phyloP scores from a whole-genome alignment of 2,888 invertebrate genomes.

The Cremastinae sp. region DNA sequence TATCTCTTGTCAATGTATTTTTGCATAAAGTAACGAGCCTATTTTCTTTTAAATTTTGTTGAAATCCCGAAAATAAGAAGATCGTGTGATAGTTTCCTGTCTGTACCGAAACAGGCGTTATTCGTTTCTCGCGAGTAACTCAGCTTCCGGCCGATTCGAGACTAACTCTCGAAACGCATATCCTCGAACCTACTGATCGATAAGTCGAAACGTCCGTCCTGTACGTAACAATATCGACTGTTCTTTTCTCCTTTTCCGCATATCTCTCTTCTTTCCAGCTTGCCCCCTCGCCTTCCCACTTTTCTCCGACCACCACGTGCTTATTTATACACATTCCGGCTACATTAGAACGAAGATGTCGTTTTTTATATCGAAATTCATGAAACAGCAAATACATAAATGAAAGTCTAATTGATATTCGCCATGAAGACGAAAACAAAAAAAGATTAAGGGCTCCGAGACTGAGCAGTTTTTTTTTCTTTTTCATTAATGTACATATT shows the following conservation, averaged over 20 bases:
- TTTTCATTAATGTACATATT: too few relatives aligned
- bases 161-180: conserved; percentile 13
- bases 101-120: not conserved
- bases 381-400: too few relatives aligned
- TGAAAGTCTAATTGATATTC: too few relatives aligned
- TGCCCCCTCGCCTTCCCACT: not conserved
- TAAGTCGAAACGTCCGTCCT: conserved; percentile 38
- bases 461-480: not conserved
- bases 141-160: conserved; percentile 7
- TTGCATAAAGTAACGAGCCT: too few relatives aligned
- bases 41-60: too few relatives aligned
- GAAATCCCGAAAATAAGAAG: not conserved
- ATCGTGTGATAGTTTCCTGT: not conserved
- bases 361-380: not conserved
- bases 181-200: conserved; percentile 43
- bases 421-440: too few relatives aligned
- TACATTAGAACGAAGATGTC: not conserved
- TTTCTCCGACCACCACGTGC: not conserved
- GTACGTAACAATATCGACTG: conserved; percentile 5
- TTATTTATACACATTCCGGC: too few relatives aligned
- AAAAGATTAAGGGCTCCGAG: too few relatives aligned
- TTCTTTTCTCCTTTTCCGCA: not conserved
- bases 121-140: not conserved
- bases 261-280: too few relatives aligned
- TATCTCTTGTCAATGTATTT: too few relatives aligned